These are phyloP conservation scores for Drosophila gunungcola DNA, from an alignment of 1,140 invertebrate genomes.

Conservation along the genomic window DNA sequence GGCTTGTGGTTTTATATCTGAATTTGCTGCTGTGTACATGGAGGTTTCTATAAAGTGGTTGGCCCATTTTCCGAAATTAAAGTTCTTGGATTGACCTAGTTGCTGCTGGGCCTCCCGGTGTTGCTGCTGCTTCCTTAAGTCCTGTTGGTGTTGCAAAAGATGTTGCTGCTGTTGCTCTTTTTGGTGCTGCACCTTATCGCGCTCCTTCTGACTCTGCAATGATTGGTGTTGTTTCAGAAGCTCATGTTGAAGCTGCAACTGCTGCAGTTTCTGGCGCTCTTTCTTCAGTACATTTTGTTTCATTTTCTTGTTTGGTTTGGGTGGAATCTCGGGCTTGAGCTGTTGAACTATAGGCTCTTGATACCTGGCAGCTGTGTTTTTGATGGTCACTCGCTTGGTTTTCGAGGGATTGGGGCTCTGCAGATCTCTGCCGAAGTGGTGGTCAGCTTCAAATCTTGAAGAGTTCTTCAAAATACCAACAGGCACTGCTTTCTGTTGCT, in stretches of 20 bases:
- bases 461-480: constrained; percentile 30
- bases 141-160: not conserved
- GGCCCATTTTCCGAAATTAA: constrained; percentile 39
- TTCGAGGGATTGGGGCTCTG: not conserved
- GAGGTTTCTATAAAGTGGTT: constrained; percentile 1
- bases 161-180: not conserved
- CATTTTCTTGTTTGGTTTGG: not conserved
- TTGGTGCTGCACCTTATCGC: not conserved
- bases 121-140: not conserved
- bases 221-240: not conserved
- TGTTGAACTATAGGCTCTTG: not conserved
- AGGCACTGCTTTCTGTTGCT: constrained; percentile 6
- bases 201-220: not conserved
- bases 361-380: too few species aligned
- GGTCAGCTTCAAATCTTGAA: not conserved
- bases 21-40: constrained; percentile 10
- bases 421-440: not conserved
- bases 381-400: constrained; percentile 8
- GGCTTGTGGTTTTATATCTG: not conserved
- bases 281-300: not conserved
- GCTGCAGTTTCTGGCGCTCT: constrained; percentile 12
- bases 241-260: constrained; percentile 14
- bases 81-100: not conserved
- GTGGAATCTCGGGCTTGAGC: constrained; percentile 1
- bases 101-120: not conserved